phyloP scores from a whole-genome alignment of 2,113 vertebrate genomes.

The Oxygymnocypris stewartii region DNA sequence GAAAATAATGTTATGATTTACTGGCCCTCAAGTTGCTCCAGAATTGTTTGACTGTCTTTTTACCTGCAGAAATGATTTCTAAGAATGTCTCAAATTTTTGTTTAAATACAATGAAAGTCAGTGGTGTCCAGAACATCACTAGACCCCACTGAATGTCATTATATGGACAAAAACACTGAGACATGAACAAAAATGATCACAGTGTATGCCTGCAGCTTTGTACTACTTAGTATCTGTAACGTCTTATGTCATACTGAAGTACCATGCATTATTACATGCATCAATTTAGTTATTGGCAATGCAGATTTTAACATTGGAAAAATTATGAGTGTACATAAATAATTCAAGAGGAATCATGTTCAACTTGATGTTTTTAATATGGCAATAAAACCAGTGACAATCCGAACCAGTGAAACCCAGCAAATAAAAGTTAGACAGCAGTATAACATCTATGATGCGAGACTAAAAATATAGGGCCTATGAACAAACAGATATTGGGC shows the following conservation, averaged over 20 bases:
- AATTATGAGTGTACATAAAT: no score
- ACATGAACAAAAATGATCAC: not conserved
- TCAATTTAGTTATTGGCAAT: not conserved
- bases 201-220: not conserved
- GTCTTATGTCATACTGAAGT: not conserved
- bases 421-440: no score
- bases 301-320: not conserved
- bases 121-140: not conserved
- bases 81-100: not conserved
- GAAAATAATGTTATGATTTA: not conserved
- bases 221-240: not conserved
- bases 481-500: no score
- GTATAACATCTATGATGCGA: no score
- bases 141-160: not conserved
- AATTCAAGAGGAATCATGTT: no score
- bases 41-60: not conserved
- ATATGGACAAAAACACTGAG: not conserved
- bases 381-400: no score
- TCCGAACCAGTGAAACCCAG: no score
- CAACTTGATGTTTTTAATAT: no score
- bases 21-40: no score
- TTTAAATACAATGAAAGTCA: not conserved
- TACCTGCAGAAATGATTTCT: not conserved
- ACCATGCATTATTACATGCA: not conserved
- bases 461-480: no score